Evolutionary conservation across 2,797 vertebrate species (phyloP).

Genomic region (Lithobates sylvaticus): DNA sequence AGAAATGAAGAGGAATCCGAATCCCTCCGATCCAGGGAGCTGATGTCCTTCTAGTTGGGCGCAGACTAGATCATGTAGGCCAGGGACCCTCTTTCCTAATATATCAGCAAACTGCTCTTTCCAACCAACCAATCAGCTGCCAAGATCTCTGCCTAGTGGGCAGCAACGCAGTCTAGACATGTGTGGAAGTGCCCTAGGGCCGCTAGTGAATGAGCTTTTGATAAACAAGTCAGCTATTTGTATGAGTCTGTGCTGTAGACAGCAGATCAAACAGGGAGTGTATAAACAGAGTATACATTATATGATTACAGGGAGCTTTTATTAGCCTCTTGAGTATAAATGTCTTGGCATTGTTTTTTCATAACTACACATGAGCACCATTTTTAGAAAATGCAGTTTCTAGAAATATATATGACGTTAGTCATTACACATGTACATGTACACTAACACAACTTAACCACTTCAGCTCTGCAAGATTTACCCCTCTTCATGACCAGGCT

Average conservation of each 20-base stretch:
- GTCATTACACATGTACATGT: too few species aligned
- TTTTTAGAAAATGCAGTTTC: too few species aligned
- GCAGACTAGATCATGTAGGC: background rate
- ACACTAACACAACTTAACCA: too few species aligned
- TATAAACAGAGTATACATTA: background rate
- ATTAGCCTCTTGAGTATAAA: too few species aligned
- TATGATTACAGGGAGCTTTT: too few species aligned
- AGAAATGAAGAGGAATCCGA: background rate
- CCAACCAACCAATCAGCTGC: constrained; percentile 7
- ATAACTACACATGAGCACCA: too few species aligned
- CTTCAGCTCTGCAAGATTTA: too few species aligned
- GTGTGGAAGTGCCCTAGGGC: background rate
- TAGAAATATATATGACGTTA: too few species aligned
- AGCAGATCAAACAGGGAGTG: background rate
- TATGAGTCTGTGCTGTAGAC: background rate
- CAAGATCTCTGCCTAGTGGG: background rate
- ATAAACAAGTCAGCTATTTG: background rate
- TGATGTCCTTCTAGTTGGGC: background rate
- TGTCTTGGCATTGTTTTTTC: too few species aligned
- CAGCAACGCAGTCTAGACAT: constrained; percentile 27
- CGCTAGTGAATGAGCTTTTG: constrained; percentile 2
- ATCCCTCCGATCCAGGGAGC: background rate
- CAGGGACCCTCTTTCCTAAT: background rate
- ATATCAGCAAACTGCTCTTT: background rate
- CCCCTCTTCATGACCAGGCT: too few species aligned